Conservation (phyloP, 2,113 vertebrate genomes). For the Microtus pennsylvanicus region DNA sequence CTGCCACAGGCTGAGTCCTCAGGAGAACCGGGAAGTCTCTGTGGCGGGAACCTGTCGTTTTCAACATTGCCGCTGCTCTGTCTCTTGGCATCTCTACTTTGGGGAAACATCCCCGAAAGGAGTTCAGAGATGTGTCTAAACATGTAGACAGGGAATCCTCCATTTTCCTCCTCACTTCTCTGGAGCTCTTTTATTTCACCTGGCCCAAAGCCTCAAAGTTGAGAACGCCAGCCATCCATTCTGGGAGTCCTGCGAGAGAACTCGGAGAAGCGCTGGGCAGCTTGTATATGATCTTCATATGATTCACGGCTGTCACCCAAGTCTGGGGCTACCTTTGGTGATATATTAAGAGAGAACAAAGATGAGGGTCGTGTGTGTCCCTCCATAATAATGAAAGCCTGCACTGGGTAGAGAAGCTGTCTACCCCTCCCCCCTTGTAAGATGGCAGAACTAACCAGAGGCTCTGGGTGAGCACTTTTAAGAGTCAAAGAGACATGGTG, state of each 20-base stretch:
- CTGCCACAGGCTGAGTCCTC: background rate
- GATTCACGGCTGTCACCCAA: background rate
- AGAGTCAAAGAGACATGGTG: background rate
- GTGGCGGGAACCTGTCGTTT: background rate
- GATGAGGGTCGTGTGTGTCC: background rate
- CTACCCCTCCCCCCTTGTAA: background rate
- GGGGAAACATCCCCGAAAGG: fast-evolving
- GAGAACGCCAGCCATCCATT: background rate
- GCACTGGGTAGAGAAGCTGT: background rate
- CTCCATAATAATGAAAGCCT: background rate
- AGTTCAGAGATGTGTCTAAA: background rate
- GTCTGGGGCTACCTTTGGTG: too few species aligned
- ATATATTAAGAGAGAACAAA: background rate
- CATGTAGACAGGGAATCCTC: too few species aligned
- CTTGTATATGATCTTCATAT: background rate
- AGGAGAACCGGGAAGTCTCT: background rate
- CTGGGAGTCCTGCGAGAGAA: background rate
- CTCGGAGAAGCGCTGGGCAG: background rate
- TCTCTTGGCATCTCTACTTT: background rate
- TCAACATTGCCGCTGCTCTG: background rate
- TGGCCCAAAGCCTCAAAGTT: background rate
- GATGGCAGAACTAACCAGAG: background rate
- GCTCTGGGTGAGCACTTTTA: background rate
- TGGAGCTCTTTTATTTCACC: background rate
- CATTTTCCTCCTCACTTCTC: background rate